Evolutionary conservation across 2,888 invertebrate genomes (phyloP), one percentile per base, ranked within the genome.

Genomic region (Dolichomitus sp.): DNA sequence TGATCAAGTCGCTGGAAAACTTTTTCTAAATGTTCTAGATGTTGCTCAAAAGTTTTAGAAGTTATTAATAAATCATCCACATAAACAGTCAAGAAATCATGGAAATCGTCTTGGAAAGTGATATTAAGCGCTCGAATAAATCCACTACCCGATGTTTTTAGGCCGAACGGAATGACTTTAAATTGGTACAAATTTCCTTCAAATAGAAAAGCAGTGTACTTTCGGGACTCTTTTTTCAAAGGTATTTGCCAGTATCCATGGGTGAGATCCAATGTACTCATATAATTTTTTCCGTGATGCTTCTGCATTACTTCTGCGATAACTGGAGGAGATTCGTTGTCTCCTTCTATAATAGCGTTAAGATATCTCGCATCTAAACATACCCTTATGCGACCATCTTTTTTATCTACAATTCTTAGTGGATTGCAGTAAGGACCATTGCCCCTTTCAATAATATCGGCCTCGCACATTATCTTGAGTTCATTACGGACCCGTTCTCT

Each of bases 51-150:
- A 63, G 76, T 74, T 14, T 33, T 17, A 6, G 90, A 90, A 0
- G 86, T 86, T 0, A 91, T 84, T 6, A 91, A 33, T 33, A 33
- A 4, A 33, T 33, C 33, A 4, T 33, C 33, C 4, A 33, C 33
- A 4, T 33, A 33, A 33, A 2, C 1, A 33, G 1, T 33, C 6
- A 33, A 33, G 4, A 33, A 33, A 3, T 33, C 6, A 33, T 33
- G 50, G 4, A 91, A 68, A 37, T 91, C 91, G 80, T 91, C 91
- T 11, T 88, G 89, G 1, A 90, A 68, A 11, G 86, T 77, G 12
- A 72, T 30, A 9, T 52, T 40, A 1, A 76, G 19, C 1, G 70
- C 81, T 1, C 70, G 45, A 17, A 87, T 85, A 75, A 89, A 89
- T 9, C 81, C 23, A 23, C 23, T 23, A 23, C 23, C 23, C 2